Evolutionary conservation across 2,113 vertebrate genomes (phyloP).

Genomic region (Oreotragus oreotragus): DNA sequence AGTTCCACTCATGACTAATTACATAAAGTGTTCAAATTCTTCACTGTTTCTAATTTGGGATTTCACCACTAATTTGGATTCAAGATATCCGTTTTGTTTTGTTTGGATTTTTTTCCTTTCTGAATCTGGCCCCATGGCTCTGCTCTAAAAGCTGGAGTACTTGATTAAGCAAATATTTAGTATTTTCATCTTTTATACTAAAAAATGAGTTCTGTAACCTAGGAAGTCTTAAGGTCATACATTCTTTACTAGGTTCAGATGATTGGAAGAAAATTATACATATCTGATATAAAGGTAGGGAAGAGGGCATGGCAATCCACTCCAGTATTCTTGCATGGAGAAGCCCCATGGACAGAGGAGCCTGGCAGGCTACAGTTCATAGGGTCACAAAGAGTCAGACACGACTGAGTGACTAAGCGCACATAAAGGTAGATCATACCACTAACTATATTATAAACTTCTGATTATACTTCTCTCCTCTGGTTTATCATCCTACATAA

Average conservation of each 20-base stretch:
- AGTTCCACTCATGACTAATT: neutral
- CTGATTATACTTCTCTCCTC: neutral
- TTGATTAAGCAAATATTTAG: neutral
- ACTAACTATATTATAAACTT: neutral
- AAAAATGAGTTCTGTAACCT: neutral
- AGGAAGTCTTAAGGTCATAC: neutral
- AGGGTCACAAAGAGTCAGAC: neutral
- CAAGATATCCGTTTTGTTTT: neutral
- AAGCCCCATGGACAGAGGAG: neutral
- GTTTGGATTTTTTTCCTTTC: neutral
- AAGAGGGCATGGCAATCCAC: neutral
- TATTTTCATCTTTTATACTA: neutral
- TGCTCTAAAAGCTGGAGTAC: neutral
- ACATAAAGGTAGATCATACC: neutral
- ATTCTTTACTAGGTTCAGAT: neutral
- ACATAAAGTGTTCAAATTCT: neutral
- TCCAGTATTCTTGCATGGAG: neutral
- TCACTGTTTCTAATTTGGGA: neutral
- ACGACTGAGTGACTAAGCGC: neutral
- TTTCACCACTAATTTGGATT: neutral
- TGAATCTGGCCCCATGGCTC: neutral
- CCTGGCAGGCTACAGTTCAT: neutral
- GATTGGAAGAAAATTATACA: neutral
- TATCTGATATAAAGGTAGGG: neutral
- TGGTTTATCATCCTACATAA: neutral